These are phyloP conservation scores for Microvelia longipes DNA, from an alignment of 1,140 invertebrate species.

Conservation along the genomic window DNA sequence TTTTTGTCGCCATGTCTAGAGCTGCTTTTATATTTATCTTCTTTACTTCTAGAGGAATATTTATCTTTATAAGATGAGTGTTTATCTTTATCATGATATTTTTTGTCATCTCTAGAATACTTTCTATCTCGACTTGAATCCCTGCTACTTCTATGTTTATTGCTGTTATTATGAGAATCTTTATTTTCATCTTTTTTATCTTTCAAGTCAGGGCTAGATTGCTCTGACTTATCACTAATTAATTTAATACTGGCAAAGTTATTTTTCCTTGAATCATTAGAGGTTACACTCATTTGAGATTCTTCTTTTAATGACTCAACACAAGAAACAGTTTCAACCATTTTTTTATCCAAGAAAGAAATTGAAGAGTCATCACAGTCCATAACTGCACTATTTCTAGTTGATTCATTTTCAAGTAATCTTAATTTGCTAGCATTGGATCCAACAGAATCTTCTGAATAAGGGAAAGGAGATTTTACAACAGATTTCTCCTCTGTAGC, in stretches of 20 bases:
- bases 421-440: neutral
- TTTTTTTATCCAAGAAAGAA: neutral
- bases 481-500: neutral
- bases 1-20: neutral
- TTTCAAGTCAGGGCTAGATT: neutral
- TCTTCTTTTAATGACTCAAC: neutral
- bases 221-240: neutral
- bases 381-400: neutral
- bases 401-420: neutral
- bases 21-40: neutral
- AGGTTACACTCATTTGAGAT: neutral
- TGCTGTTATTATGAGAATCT: neutral
- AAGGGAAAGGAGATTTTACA: neutral
- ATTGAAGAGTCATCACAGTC: neutral
- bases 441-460: neutral
- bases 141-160: neutral
- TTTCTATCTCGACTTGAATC: neutral
- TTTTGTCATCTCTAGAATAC: neutral
- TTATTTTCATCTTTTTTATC: neutral
- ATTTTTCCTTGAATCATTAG: neutral
- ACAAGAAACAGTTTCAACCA: neutral
- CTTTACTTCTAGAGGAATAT: neutral
- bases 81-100: neutral
- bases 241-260: neutral
- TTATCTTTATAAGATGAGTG: neutral